Evolutionary conservation across 2,113 vertebrate species (phyloP).

Genomic region (Regulus satrapa): DNA sequence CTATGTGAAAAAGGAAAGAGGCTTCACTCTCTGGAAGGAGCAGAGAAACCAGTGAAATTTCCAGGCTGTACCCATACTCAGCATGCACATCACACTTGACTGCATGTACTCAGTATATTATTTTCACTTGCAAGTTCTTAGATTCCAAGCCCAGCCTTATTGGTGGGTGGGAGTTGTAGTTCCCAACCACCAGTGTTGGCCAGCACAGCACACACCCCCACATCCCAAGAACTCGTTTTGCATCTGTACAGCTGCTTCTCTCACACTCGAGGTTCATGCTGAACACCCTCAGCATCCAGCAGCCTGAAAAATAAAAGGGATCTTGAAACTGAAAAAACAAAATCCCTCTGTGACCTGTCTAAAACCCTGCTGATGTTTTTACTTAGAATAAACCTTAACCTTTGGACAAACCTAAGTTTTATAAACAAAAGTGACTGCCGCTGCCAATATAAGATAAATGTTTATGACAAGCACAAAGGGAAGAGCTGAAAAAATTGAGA

Average conservation of each 20-base stretch:
- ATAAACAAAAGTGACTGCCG: neutral
- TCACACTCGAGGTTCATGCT: neutral
- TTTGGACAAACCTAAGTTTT: neutral
- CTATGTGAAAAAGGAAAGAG: accelerated
- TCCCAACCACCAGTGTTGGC: neutral
- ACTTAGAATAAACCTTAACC: neutral
- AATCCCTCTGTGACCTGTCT: neutral
- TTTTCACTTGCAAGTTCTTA: neutral
- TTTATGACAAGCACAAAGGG: neutral
- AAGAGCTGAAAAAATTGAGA: neutral
- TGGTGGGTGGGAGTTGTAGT: neutral
- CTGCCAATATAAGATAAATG: neutral
- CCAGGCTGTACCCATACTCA: neutral
- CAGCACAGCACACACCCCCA: neutral
- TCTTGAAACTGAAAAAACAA: neutral
- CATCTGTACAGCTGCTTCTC: neutral
- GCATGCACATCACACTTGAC: accelerated
- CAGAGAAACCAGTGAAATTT: accelerated
- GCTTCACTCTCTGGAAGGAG: neutral
- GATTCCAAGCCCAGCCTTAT: neutral
- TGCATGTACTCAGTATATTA: accelerated
- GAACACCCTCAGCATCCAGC: neutral
- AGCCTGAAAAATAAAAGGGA: neutral
- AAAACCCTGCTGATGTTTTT: neutral
- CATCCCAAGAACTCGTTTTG: neutral